Evolutionary conservation across 1,140 invertebrate species (phyloP).

Genomic region (Theocolax elegans): DNA sequence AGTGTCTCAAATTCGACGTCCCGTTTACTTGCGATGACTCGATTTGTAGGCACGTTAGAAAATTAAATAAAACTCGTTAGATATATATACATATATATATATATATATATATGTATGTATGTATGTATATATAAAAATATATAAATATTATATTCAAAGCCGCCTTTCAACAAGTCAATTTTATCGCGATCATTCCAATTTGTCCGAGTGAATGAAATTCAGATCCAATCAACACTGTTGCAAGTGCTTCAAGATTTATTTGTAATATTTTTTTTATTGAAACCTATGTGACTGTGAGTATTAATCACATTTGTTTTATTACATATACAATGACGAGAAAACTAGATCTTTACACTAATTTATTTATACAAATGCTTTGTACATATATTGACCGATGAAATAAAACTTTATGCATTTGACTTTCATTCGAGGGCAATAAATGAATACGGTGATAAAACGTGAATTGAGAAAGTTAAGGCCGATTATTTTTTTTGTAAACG

Average conservation of each 20-base stretch:
- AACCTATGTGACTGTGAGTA: background rate
- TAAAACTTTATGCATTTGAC: conserved; percentile 2
- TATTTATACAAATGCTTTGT: background rate
- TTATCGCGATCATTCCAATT: conserved; percentile 33
- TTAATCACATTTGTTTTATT: background rate
- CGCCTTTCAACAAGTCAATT: conserved; percentile 35
- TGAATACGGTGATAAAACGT: conserved; percentile 19
- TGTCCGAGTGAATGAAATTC: conserved; percentile 26
- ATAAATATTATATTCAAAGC: conserved; percentile 26
- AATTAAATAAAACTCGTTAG: conserved; percentile 32
- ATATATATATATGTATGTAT: conserved; percentile 1
- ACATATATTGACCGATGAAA: background rate
- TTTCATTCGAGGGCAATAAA: conserved; percentile 27
- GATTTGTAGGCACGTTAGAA: conserved; percentile 18
- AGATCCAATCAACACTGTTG: no score
- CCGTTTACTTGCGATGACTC: conserved; percentile 11
- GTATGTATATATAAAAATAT: no score
- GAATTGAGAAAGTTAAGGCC: conserved; percentile 5
- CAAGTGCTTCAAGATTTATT: no score
- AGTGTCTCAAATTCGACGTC: conserved; percentile 5
- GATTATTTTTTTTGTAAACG: conserved; percentile 9
- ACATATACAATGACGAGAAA: background rate
- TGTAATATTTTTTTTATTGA: no score
- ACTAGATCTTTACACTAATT: background rate
- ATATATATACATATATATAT: conserved; percentile 17